phyloP scores from a whole-genome alignment of 2,797 vertebrate species.

The Ptychadena robeensis region DNA sequence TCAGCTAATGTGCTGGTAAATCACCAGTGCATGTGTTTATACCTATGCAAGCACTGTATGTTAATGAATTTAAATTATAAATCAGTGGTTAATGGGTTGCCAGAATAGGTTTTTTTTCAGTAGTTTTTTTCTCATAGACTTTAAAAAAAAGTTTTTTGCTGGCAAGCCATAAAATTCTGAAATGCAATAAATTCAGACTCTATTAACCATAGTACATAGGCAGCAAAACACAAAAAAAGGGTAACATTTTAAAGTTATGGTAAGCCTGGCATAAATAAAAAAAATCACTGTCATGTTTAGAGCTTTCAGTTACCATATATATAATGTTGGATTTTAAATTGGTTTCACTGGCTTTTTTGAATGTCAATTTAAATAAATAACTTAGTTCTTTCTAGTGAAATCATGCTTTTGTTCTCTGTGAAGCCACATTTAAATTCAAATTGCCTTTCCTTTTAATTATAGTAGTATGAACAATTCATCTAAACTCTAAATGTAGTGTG shows the following conservation, averaged over 20 bases:
- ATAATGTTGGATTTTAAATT: neutral
- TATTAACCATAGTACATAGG: constrained; percentile 2
- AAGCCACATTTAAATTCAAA: neutral
- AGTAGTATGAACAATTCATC: neutral
- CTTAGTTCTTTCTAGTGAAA: neutral
- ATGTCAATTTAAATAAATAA: no score
- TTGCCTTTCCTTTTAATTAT: neutral
- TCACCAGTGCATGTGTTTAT: neutral
- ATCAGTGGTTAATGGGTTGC: neutral
- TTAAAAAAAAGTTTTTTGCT: neutral
- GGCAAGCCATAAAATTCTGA: neutral
- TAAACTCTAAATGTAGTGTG: no score
- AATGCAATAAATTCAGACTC: constrained; percentile 2
- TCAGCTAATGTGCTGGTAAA: neutral
- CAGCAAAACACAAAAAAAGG: constrained; percentile 5
- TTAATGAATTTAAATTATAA: neutral
- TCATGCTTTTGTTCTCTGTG: neutral
- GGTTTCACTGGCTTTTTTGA: no score
- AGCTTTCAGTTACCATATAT: neutral
- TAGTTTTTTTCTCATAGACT: neutral
- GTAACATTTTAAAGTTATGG: neutral
- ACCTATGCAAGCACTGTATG: neutral
- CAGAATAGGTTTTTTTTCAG: neutral
- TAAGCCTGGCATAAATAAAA: neutral
- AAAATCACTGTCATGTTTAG: neutral